Percentiles rank a stretch among this genome's conserved stretches.
Evolutionary conservation across 2,113 vertebrate genomes (phyloP).

Genomic region (Butorides virescens): DNA sequence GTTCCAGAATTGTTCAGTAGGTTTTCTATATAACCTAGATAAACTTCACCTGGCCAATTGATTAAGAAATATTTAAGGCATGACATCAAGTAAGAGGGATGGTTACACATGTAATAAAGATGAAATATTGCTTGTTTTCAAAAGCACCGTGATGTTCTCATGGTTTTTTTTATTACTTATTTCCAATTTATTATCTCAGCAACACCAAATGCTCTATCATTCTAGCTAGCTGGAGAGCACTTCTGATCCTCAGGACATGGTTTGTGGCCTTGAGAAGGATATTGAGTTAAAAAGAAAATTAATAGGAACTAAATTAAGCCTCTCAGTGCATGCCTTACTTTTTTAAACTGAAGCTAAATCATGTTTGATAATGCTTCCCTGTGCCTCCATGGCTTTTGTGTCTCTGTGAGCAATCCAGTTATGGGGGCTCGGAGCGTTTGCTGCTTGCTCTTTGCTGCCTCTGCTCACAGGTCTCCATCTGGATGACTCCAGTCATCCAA

Average conservation of each 20-base stretch:
- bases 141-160: background rate
- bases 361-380: background rate
- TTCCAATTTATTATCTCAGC: conserved; percentile 34
- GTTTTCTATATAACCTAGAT: background rate
- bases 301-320: conserved; percentile 25
- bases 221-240: background rate
- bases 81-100: background rate
- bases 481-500: background rate
- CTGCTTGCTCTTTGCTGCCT: background rate
- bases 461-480: background rate
- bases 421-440: background rate
- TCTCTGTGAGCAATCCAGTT: background rate
- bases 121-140: conserved; percentile 43
- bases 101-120: conserved; percentile 21
- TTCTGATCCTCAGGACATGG: conserved; percentile 3
- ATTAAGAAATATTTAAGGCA: conserved; percentile 32
- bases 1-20: background rate
- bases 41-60: conserved; percentile 13
- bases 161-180: conserved; percentile 28
- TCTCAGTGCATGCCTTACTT: background rate
- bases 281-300: conserved; percentile 45
- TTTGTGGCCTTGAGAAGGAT: conserved; percentile 32
- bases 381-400: background rate
- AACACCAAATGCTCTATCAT: background rate
- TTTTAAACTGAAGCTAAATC: conserved; percentile 3